A percentile compares a stretch with the other conserved stretches of the same genome.
Conservation (phyloP, 92 coral and sea anemone species). For the Bergia sp. region DNA sequence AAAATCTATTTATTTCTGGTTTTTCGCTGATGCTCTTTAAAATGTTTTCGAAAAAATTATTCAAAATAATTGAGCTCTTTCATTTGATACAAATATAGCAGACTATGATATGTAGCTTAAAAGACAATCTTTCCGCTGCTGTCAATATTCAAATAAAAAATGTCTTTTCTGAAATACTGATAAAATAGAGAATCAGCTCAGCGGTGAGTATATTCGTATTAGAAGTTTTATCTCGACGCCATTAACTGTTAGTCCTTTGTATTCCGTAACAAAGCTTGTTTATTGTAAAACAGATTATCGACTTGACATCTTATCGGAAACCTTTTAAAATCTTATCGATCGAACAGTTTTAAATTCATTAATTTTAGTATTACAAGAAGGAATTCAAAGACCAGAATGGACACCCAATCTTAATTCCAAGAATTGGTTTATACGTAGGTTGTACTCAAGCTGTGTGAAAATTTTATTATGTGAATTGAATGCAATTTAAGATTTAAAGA, state of each 20-base stretch:
- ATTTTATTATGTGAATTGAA: background rate
- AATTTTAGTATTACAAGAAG: constrained; percentile 2
- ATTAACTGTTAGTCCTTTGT: background rate
- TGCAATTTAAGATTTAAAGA: background rate
- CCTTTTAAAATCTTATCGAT: constrained; percentile 21
- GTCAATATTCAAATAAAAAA: background rate
- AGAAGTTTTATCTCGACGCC: background rate
- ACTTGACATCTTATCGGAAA: constrained; percentile 19
- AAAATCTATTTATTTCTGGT: background rate
- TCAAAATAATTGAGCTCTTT: constrained; percentile 15
- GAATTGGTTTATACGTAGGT: background rate
- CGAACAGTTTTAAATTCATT: background rate
- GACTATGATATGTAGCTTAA: background rate
- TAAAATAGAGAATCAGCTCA: background rate
- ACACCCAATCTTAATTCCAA: background rate
- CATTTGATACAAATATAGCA: constrained; percentile 3
- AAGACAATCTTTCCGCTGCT: background rate
- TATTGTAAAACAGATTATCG: constrained; percentile 13
- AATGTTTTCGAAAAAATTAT: constrained; percentile 16
- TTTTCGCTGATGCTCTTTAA: background rate
- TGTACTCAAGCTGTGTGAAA: too few relatives aligned
- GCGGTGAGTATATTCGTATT: background rate
- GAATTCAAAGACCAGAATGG: background rate
- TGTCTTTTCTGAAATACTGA: background rate
- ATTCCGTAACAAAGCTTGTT: constrained; percentile 24